Evolutionary conservation across 2,797 vertebrate species (phyloP), one percentile per base, ranked within the genome.

Genomic region (Gila robusta): DNA sequence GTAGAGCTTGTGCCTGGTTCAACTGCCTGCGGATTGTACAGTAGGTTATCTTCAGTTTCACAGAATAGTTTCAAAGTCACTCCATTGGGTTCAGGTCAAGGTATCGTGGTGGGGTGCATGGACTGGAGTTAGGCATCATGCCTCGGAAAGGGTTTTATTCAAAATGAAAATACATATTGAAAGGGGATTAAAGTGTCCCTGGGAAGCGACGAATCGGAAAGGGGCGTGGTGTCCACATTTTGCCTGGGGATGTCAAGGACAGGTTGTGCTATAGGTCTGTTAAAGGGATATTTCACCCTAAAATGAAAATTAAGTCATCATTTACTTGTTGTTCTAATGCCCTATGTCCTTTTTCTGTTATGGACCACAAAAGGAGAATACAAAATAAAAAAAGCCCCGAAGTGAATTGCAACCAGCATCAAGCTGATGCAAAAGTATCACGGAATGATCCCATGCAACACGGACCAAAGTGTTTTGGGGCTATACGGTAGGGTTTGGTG

Each of bases 81-180:
- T 77, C 8, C 73, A 77, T 35, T 28, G 4, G 62, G 47, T 84
- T 84, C 35, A 19, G 47, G 47, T 70, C 35, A 56, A 70, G 74
- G 64, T 56, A 70, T 79, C 9, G 5, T 28, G 47, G 10, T 39
- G 35, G 74, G 62, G 35, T 9, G 11, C 26, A 74, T 47, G 71
- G 71, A 49, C 71, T 49, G 32, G 32, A 26, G 35, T 37, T 9
- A 59, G 23, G 35, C 17, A 54, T 70, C n/a, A 59, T 21, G 19
- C 21, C 28, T 74, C 39, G 1, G 7, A 54, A n/a, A 28, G 37
- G 10, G 6, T 73, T 72, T 59, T 44, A 44, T 16, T 62, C 21
- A 16, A 56, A n/a, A 74, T 35, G 28, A 72, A 73, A 82, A 41
- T 39, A 69, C 23, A 77, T 77, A 76, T 26, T 66, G 82, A 77